Conservation (phyloP, 2,113 vertebrate genomes). For the Notiomystis cincta region DNA sequence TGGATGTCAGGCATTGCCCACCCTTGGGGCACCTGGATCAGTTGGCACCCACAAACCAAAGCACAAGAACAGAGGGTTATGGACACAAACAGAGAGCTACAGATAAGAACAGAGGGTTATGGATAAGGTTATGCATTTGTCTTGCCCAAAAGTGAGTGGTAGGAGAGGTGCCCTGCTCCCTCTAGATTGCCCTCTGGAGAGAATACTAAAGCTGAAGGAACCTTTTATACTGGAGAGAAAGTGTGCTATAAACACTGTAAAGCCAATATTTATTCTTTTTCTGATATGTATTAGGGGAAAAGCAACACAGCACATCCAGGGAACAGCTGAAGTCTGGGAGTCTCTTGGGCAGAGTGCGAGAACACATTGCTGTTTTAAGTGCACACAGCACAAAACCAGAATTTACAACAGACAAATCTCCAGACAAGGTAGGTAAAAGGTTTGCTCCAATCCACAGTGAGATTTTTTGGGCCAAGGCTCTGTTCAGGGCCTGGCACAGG, state of each 20-base stretch:
- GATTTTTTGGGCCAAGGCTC: neutral
- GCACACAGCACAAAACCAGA: neutral
- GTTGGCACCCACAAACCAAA: neutral
- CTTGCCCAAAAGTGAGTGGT: neutral
- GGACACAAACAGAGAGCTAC: neutral
- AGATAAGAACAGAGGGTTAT: neutral
- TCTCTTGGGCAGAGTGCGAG: neutral
- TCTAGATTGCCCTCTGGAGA: neutral
- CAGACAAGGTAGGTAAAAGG: neutral
- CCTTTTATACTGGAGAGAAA: neutral
- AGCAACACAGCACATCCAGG: fast-evolving
- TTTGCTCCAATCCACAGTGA: fast-evolving
- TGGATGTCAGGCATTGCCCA: fast-evolving
- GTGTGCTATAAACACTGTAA: neutral
- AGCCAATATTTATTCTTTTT: neutral
- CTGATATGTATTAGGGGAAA: neutral
- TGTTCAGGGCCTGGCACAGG: neutral
- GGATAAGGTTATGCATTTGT: neutral
- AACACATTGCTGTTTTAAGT: neutral
- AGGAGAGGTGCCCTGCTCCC: neutral
- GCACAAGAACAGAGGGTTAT: neutral
- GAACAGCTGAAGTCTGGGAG: neutral
- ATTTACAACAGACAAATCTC: neutral
- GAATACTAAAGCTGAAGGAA: neutral
- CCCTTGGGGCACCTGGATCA: neutral